Evolutionary conservation across 2,797 vertebrate genomes (phyloP), one percentile per base, ranked within the genome.

Genomic region (Glossophaga mutica): DNA sequence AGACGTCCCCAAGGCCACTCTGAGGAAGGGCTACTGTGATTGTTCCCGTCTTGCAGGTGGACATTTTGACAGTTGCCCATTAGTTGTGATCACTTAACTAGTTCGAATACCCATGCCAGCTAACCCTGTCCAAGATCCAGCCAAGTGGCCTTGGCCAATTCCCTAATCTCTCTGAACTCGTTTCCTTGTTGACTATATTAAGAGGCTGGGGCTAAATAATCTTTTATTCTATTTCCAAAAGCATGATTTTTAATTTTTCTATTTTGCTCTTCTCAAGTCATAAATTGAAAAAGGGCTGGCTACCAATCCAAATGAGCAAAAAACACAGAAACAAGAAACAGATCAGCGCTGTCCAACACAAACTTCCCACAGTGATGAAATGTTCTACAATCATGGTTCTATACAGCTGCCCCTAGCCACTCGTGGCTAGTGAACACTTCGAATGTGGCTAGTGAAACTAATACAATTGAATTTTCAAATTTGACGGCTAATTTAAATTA

Each of bases 41-140:
- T 79, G 8, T 39, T 71, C 50, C 81, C 87, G 95, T 93, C 96
- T 96, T 82, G 50, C 68, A 95, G 67, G 93, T 67, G 21, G 55
- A 91, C 65, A 59, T 6, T 73, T 73, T 94, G 68, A 87, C 76
- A 77, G 16, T 29, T 29, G 79, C 55, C n/a, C 89, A 85, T 91
- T 94, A 92, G 55, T 71, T 78, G 55, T 6, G 32, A 16, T 68
- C 29, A 57, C 57, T 65, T 85, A 86, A 48, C 59, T 82, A 42
- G 9, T 76, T 44, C 96, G 48, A 79, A 32, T 55, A 42, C 44
- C 9, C 21, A 48, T 32, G 48, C 48, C 16, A 71, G 16, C 15
- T 76, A 89, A 89, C 24, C 82, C 65, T 94, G 18, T 89, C 78
- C 18, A 78, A 87, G 62, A 37, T 9, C 7, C 70, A 78, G 52